These are phyloP conservation scores for Sinosuthora webbiana DNA, from an alignment of 2,113 vertebrate species.

Conservation along the genomic window DNA sequence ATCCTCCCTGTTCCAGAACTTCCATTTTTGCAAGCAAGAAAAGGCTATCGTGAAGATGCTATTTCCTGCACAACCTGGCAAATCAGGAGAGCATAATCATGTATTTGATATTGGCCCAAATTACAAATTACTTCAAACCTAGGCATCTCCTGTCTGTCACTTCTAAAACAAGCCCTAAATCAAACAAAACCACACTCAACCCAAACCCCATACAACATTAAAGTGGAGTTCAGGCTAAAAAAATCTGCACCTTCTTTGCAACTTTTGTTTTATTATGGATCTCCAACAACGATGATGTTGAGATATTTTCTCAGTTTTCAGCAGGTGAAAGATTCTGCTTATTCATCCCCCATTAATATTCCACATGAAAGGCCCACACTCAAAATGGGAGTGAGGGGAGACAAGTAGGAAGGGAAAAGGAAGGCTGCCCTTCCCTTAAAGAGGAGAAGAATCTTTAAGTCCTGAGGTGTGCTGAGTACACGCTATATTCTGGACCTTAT, in stretches of 20 bases:
- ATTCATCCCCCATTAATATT: neutral
- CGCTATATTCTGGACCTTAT: neutral
- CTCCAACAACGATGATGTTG: neutral
- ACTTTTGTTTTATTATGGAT: neutral
- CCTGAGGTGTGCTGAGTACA: neutral
- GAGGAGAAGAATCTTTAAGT: neutral
- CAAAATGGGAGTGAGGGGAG: neutral
- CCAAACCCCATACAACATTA: neutral
- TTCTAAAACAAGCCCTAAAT: constrained; percentile 12
- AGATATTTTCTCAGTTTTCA: neutral
- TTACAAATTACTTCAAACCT: constrained; percentile 17
- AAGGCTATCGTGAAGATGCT: neutral
- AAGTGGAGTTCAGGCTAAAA: neutral
- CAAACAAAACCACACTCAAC: neutral
- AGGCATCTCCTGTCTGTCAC: constrained; percentile 10
- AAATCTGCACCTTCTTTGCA: neutral
- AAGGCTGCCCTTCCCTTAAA: neutral
- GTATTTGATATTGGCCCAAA: constrained; percentile 31
- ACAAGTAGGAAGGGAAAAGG: neutral
- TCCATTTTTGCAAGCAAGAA: neutral
- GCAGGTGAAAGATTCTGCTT: neutral
- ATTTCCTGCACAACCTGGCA: neutral
- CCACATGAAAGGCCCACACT: neutral
- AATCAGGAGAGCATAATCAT: neutral
- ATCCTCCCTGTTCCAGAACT: neutral